These are phyloP conservation scores for Scaptomyza caliginosa DNA, from an alignment of 2,888 invertebrate genomes.

Conservation along the genomic window DNA sequence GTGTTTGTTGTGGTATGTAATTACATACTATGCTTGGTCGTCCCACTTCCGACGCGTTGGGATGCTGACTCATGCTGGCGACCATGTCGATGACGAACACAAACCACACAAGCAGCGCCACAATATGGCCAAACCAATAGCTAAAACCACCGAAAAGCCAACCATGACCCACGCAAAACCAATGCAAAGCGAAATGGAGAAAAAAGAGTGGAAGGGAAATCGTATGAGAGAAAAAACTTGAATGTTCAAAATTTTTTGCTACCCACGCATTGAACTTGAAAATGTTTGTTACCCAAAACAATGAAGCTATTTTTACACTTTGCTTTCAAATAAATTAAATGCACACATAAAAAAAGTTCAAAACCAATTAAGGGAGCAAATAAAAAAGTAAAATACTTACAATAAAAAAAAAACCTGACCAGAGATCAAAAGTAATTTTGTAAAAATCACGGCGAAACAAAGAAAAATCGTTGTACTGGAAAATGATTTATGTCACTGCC, in stretches of 20 bases:
- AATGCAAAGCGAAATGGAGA: constrained; percentile 25
- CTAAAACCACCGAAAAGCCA: constrained; percentile 33
- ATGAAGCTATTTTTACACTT: constrained; percentile 52
- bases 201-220: not conserved
- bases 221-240: constrained; percentile 13
- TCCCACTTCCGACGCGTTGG: constrained; percentile 65
- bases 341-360: constrained; percentile 28
- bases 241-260: constrained; percentile 40
- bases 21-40: constrained; percentile 48
- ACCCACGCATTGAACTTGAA: constrained; percentile 74
- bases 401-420: constrained; percentile 22
- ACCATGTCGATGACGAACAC: constrained; percentile 60
- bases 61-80: constrained; percentile 65
- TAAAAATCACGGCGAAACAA: constrained; percentile 47
- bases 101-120: constrained; percentile 27
- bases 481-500: constrained; percentile 58
- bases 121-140: constrained; percentile 11
- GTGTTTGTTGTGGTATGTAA: constrained; percentile 37
- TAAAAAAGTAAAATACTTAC: constrained; percentile 11
- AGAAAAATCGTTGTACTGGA: constrained; percentile 53
- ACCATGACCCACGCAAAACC: constrained; percentile 72
- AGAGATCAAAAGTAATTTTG: constrained; percentile 42
- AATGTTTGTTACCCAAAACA: constrained; percentile 58
- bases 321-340: constrained; percentile 38
- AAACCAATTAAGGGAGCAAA: constrained; percentile 55